Base-by-base conservation (phyloP, 2,888 invertebrate genomes). In the Andrena hattorfiana region DNA sequence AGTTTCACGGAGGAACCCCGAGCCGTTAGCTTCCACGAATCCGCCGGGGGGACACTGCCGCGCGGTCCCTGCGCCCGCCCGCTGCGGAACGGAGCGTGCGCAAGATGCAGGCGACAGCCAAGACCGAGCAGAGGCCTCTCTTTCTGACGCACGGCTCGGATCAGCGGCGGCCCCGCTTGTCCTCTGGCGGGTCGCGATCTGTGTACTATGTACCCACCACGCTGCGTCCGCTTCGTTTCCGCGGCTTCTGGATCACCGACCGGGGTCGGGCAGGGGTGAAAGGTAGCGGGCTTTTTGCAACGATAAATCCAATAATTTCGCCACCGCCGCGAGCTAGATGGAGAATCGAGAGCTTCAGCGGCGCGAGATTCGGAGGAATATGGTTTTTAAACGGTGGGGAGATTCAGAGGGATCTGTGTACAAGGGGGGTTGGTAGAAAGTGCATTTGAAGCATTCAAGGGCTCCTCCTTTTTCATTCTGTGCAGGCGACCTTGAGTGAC, bases 31-130 rank as follows among this genome's bases (percentile, higher is more conserved):
- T 75, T 81, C 75, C 75, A 75, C 75, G 81, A 77, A 83, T 81
- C 67, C 26, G 49, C 56, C 62, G 35, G 56, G 66, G 32, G 42
- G 68, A 35, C 28, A 49, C 70, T 30, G 30, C 51, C n/a, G 28
- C 26, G 4, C 28, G 49, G 71, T 49, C 70, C 35, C 56, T 71
- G 54, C 30, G 56, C 64, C 20, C 26, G 30, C 54, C 67, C 63
- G 54, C 66, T 84, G 78, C 85, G 73, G 85, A 82, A 82, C 75
- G 75, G 84, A 83, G 84, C 35, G 60, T 84, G 84, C 84, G 84
- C 84, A 79, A 63, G 56, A 72, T 56, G 67, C 62, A 5, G 7
- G 20, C 74, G 8, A 35, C 54, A 10, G 20, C 10, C 56, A 3
- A 23, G 59, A 35, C 62, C 59, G 13, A n/a, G 3, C 62, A 16